Evolutionary conservation across 2,113 vertebrate species (phyloP).

Genomic region (Python bivittatus): DNA sequence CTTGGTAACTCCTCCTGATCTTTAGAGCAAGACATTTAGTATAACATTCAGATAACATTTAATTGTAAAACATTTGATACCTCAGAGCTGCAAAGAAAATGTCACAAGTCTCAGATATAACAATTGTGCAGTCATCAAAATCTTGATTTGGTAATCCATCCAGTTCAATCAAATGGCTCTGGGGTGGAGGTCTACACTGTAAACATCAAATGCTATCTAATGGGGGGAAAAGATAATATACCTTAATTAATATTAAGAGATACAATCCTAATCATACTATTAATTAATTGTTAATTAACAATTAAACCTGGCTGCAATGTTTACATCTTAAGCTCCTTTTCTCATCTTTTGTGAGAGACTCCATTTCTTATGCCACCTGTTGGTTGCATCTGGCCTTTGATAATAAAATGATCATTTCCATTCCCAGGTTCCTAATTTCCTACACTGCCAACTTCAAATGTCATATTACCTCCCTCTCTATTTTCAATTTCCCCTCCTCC

Average conservation of each 20-base stretch:
- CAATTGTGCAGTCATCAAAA: neutral
- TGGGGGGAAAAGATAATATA: neutral
- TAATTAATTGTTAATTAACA: too few relatives aligned
- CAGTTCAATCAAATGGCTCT: neutral
- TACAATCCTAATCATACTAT: neutral
- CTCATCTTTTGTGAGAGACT: neutral
- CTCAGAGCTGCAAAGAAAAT: neutral
- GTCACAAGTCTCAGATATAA: neutral
- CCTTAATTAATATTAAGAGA: neutral
- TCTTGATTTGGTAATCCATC: neutral
- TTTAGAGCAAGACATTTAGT: conserved; percentile 1
- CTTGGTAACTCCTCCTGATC: neutral
- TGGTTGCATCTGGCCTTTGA: neutral
- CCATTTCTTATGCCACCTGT: neutral
- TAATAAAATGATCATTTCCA: neutral
- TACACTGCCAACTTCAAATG: neutral
- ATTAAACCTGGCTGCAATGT: too few relatives aligned
- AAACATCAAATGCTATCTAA: neutral
- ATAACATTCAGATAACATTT: conserved; percentile 21
- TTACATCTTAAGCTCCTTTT: neutral
- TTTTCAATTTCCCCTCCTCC: neutral
- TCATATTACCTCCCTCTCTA: neutral
- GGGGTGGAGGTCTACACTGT: neutral
- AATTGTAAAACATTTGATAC: neutral
- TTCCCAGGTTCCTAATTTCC: neutral